A percentile compares a stretch with the other conserved stretches of the same genome.
These are phyloP conservation scores for Noctua janthina DNA, from an alignment of 2,888 invertebrate species.

Conservation along the genomic window DNA sequence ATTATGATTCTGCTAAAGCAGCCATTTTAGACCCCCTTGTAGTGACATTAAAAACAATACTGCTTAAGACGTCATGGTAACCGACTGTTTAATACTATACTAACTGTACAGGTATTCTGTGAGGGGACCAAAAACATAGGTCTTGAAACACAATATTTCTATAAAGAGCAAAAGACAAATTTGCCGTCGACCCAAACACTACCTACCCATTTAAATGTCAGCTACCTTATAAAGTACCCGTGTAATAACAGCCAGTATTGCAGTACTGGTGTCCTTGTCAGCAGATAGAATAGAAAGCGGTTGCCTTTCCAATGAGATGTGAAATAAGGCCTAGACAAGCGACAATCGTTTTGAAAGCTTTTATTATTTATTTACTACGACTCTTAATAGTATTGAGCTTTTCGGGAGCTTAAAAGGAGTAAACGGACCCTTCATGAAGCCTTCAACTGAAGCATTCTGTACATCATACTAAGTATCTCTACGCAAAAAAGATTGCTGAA, in stretches of 20 bases:
- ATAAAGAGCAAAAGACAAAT: not conserved
- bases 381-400: not conserved
- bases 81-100: not conserved
- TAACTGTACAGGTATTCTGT: not conserved
- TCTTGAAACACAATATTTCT: not conserved
- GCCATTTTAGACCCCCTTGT: not conserved
- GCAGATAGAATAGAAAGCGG: slow-evolving; percentile 1
- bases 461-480: not conserved
- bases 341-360: not conserved
- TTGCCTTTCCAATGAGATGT: not conserved
- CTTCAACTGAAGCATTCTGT: not conserved
- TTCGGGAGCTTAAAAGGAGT: not conserved
- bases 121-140: not conserved
- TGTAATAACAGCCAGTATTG: not conserved
- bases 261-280: not conserved
- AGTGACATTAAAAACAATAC: not conserved
- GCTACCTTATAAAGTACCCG: not conserved
- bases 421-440: not conserved
- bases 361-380: not conserved
- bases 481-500: not conserved
- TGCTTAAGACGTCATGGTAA: not conserved
- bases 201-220: slow-evolving; percentile 11
- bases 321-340: not conserved
- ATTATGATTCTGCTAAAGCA: no score
- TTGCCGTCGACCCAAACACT: not conserved